phyloP scores from a whole-genome alignment of 1,140 invertebrate genomes.

The Pinna nobilis region DNA sequence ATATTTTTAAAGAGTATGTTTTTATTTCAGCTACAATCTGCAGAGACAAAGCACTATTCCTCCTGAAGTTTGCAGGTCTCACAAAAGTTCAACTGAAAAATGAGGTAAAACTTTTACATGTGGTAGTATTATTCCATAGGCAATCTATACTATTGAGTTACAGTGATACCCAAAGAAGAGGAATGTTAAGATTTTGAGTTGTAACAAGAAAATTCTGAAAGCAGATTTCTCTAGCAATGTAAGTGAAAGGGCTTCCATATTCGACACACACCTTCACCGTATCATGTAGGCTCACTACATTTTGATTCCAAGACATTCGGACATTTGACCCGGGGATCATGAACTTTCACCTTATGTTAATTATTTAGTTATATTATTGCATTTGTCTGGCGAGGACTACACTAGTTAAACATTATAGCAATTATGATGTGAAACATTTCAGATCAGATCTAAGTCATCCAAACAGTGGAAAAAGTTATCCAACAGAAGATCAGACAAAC shows the following conservation, averaged over 20 bases:
- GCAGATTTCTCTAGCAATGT: no score
- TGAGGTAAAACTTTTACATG: constrained; percentile 55
- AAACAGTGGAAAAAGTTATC: constrained; percentile 53
- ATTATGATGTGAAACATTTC: background rate
- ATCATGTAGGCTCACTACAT: no score
- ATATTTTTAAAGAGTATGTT: constrained; percentile 2
- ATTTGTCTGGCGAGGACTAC: no score
- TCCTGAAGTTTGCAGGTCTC: constrained; percentile 71
- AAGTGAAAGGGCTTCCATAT: no score
- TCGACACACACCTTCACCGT: no score
- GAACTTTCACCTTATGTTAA: no score
- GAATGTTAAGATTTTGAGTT: background rate
- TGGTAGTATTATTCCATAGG: background rate
- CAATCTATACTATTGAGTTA: background rate
- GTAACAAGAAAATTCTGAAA: background rate
- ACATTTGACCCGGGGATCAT: no score
- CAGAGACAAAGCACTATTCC: constrained; percentile 67
- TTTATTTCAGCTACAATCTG: constrained; percentile 57
- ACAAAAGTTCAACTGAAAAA: constrained; percentile 69
- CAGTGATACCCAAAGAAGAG: background rate
- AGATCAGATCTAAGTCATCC: constrained; percentile 41
- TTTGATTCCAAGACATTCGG: no score
- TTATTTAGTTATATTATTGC: no score
- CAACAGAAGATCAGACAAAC: constrained; percentile 40
- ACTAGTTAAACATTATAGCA: background rate